Conservation (phyloP, 2,888 invertebrate species). For the Andrena minutula region DNA sequence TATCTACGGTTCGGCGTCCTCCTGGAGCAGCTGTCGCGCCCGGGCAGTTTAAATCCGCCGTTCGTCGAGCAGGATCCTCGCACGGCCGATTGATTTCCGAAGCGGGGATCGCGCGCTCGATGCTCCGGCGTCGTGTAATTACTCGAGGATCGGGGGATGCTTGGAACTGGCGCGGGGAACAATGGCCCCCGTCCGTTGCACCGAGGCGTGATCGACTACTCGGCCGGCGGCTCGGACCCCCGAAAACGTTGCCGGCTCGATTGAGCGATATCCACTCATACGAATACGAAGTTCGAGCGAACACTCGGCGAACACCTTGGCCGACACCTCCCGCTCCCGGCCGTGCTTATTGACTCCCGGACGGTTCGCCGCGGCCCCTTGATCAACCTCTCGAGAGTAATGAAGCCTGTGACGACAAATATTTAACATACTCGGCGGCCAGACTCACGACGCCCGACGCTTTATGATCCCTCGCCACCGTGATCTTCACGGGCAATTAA, state of each 20-base stretch:
- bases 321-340: slow-evolving; percentile 48
- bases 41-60: too few species aligned
- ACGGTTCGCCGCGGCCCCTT: slow-evolving; percentile 51
- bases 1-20: too few species aligned
- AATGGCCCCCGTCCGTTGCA: slow-evolving; percentile 31
- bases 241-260: slow-evolving; percentile 54
- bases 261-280: slow-evolving; percentile 63
- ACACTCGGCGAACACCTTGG: slow-evolving; percentile 48
- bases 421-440: slow-evolving; percentile 52
- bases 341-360: slow-evolving; percentile 63
- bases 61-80: too few species aligned
- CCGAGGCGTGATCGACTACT: slow-evolving; percentile 42
- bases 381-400: slow-evolving; percentile 64
- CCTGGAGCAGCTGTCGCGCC: too few species aligned
- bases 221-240: slow-evolving; percentile 5
- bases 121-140: neutral
- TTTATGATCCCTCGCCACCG: slow-evolving; percentile 43
- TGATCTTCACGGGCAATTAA: slow-evolving; percentile 48
- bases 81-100: slow-evolving; percentile 12
- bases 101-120: neutral
- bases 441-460: slow-evolving; percentile 15
- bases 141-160: neutral
- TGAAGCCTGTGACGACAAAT: slow-evolving; percentile 64
- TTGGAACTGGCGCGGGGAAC: slow-evolving; percentile 8
- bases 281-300: slow-evolving; percentile 59